A percentile compares a stretch with the other conserved stretches of the same genome.
These are phyloP conservation scores for Marisa cornuarietis DNA, from an alignment of 1,140 invertebrate genomes.

Conservation along the genomic window DNA sequence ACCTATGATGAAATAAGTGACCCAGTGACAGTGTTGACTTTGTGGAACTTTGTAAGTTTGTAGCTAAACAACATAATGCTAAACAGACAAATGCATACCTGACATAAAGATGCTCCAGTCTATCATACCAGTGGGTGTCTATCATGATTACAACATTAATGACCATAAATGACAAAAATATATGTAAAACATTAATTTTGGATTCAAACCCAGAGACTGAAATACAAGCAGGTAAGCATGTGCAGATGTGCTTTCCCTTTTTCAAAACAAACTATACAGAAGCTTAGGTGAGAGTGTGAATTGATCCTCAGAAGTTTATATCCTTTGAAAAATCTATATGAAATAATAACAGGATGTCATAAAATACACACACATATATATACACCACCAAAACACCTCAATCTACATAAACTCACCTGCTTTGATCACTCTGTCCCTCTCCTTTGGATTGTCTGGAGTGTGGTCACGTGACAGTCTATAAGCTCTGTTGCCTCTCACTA, in stretches of 20 bases:
- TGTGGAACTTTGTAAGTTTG: no score
- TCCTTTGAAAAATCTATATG: no score
- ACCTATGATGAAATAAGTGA: constrained; percentile 40
- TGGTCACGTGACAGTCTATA: constrained; percentile 59
- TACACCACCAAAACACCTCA: neutral
- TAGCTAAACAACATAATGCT: no score
- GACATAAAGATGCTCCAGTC: no score
- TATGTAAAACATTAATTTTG: neutral
- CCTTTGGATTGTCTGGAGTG: constrained; percentile 55
- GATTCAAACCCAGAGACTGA: neutral
- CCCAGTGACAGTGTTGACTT: neutral
- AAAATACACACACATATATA: no score
- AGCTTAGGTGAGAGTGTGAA: neutral
- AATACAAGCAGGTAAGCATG: neutral
- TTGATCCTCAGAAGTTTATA: no score
- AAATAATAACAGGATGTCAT: no score
- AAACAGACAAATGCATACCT: no score
- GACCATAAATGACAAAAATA: no score
- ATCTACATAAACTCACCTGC: constrained; percentile 44
- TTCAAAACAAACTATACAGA: neutral
- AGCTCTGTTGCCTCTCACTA: constrained; percentile 57
- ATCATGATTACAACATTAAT: no score
- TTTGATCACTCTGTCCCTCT: constrained; percentile 51
- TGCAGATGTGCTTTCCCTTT: neutral
- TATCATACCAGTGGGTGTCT: no score